A percentile compares a stretch with the other conserved stretches of the same genome.
These are phyloP conservation scores for Equus przewalskii DNA, from an alignment of 2,113 vertebrate genomes.

Conservation along the genomic window DNA sequence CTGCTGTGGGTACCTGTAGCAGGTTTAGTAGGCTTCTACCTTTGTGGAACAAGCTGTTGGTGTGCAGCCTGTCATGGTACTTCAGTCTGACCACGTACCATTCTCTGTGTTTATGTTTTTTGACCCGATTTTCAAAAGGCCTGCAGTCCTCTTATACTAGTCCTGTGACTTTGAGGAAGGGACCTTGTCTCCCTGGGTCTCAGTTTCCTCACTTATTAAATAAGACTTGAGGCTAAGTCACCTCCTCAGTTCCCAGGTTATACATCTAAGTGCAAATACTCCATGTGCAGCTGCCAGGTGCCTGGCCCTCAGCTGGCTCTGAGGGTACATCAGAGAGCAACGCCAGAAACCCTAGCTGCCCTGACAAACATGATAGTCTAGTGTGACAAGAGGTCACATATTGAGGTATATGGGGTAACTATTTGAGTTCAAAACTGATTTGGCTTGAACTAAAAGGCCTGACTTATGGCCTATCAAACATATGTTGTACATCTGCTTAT, in stretches of 20 bases:
- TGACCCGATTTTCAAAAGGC: not conserved
- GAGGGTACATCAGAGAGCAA: not conserved
- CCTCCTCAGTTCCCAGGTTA: not conserved
- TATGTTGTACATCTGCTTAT: no score
- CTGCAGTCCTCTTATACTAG: not conserved
- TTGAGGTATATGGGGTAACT: no score
- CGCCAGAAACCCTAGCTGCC: not conserved
- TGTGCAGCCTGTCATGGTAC: not conserved
- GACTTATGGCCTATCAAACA: no score
- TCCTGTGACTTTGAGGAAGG: not conserved
- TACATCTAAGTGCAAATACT: not conserved
- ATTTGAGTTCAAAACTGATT: no score
- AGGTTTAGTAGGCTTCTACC: fast-evolving
- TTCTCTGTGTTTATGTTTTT: not conserved
- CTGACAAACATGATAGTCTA: not conserved
- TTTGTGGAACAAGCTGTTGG: not conserved
- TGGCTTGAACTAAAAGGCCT: no score
- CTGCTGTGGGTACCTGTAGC: fast-evolving
- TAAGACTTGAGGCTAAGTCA: not conserved
- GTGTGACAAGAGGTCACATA: no score
- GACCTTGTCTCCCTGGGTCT: not conserved
- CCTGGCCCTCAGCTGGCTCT: not conserved
- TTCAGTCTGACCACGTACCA: not conserved
- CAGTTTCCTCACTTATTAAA: not conserved
- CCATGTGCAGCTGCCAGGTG: not conserved